Conservation (phyloP, 2,797 vertebrate genomes). For the Halcyon chelicuti region DNA sequence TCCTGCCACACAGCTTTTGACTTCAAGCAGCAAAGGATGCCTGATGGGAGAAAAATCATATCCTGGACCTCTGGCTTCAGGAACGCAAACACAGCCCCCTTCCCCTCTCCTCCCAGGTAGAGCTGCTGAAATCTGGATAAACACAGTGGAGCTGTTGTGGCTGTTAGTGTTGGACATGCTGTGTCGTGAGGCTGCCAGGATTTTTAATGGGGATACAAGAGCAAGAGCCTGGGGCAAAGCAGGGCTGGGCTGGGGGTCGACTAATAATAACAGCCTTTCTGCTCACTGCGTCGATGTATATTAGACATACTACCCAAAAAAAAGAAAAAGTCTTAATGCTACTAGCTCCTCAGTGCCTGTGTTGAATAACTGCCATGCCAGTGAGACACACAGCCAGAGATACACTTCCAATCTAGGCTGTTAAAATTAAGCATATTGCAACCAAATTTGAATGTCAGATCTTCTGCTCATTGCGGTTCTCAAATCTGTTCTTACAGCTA, state of each 20-base stretch:
- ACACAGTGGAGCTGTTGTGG: conserved; percentile 67
- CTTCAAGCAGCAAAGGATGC: conserved; percentile 48
- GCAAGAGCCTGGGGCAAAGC: conserved; percentile 51
- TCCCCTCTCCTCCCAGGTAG: conserved; percentile 68
- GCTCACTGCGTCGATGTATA: not conserved
- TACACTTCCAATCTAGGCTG: conserved; percentile 1
- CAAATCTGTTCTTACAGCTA: conserved; percentile 53
- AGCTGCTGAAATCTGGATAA: conserved; percentile 76
- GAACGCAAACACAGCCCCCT: conserved; percentile 46
- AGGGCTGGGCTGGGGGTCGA: conserved; percentile 15
- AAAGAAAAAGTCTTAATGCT: conserved; percentile 2
- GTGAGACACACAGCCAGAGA: conserved; percentile 25
- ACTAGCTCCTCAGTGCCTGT: not conserved
- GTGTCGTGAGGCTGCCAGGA: conserved; percentile 51
- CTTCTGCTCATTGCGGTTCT: conserved; percentile 29
- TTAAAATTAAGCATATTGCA: conserved; percentile 40
- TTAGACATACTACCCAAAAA: not conserved
- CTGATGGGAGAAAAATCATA: conserved; percentile 40
- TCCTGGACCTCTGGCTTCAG: not conserved
- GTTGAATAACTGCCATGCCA: not conserved
- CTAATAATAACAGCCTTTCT: conserved; percentile 38
- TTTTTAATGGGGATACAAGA: conserved; percentile 74
- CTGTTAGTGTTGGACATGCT: conserved; percentile 78
- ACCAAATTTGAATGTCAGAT: conserved; percentile 55
- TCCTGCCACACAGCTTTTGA: not conserved